A percentile compares a stretch with the other conserved stretches of the same genome.
phyloP scores from a whole-genome alignment of 2,888 invertebrate genomes.

The Polymixis lichenea region DNA sequence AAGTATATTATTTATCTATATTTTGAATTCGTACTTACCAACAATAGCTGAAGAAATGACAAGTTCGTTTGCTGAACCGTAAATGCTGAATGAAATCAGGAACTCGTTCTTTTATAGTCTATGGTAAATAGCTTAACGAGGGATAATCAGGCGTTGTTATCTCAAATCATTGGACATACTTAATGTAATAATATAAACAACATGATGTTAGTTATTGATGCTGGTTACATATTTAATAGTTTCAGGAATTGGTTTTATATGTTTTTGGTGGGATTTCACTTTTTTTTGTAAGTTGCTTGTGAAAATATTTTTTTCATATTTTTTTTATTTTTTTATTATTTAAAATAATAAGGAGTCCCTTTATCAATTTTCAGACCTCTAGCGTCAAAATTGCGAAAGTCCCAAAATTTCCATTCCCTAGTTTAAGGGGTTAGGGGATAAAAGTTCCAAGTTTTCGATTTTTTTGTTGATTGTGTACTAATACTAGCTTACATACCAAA shows the following conservation, averaged over 20 bases:
- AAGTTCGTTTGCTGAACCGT: neutral
- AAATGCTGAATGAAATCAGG: slow-evolving; percentile 30
- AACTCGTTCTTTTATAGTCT: slow-evolving; percentile 49
- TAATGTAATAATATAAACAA: slow-evolving; percentile 40
- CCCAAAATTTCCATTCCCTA: no score
- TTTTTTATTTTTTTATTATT: no score
- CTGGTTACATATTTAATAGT: neutral
- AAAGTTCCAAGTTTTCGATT: no score
- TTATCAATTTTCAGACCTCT: no score
- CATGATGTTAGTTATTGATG: slow-evolving; percentile 4
- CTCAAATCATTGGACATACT: slow-evolving; percentile 39
- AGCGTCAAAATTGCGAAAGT: no score
- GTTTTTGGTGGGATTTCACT: no score
- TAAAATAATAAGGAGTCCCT: no score
- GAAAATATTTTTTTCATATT: no score
- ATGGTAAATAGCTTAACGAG: slow-evolving; percentile 50
- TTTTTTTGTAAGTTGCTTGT: no score
- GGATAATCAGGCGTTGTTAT: slow-evolving; percentile 49
- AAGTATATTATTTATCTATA: neutral
- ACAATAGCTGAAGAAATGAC: neutral
- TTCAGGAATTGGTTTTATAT: neutral
- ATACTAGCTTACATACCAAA: no score
- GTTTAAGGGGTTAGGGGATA: no score
- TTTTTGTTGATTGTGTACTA: no score
- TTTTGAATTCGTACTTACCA: slow-evolving; percentile 30